A percentile compares a stretch with the other conserved stretches of the same genome.
Conservation (phyloP, 2,888 invertebrate species). For the Cyaniris semiargus region DNA sequence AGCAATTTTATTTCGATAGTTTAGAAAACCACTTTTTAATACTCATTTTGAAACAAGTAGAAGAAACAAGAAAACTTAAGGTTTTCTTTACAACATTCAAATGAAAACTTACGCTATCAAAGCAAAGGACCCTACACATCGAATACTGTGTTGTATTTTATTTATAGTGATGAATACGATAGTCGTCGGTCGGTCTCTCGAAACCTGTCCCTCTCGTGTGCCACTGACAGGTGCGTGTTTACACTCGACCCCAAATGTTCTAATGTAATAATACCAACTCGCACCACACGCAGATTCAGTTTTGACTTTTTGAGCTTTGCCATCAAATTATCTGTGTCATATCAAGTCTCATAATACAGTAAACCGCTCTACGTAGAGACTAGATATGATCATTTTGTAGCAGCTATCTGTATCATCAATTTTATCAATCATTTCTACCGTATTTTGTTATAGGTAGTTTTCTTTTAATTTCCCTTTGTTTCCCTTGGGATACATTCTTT, state of each 20-base stretch:
- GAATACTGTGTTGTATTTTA: background rate
- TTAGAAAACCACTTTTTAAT: background rate
- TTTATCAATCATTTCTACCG: too few relatives aligned
- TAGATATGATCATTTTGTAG: too few relatives aligned
- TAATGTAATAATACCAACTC: constrained; percentile 7
- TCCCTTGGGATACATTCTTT: background rate
- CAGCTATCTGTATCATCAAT: too few relatives aligned
- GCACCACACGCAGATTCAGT: background rate
- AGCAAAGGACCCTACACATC: background rate
- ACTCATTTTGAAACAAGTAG: background rate
- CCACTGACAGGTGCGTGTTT: constrained; percentile 25
- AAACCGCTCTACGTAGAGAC: too few relatives aligned
- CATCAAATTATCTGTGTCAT: too few relatives aligned
- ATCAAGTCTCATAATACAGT: too few relatives aligned
- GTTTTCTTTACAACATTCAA: background rate
- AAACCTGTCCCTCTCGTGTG: constrained; percentile 22
- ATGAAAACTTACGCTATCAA: background rate
- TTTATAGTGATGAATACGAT: constrained; percentile 24
- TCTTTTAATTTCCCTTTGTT: too few relatives aligned
- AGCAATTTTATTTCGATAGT: background rate
- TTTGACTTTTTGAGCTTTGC: background rate
- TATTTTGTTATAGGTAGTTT: too few relatives aligned
- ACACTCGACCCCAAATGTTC: constrained; percentile 18
- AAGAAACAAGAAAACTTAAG: too few relatives aligned
- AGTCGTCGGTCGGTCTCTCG: constrained; percentile 5